A percentile compares a stretch with the other conserved stretches of the same genome.
Conservation (phyloP, 2,797 vertebrate species). For the Phyllotis vaccarum region DNA sequence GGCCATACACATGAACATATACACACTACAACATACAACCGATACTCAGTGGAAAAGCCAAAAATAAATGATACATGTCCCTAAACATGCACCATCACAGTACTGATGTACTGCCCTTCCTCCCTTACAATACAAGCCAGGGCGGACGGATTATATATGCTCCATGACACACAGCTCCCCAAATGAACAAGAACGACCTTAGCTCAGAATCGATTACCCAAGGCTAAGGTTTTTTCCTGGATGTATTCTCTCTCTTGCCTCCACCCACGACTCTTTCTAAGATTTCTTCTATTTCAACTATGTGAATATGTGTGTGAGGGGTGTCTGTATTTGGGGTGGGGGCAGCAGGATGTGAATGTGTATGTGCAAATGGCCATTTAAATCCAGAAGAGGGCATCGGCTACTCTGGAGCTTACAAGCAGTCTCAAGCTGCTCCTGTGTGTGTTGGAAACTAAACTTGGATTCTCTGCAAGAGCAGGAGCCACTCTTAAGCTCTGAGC, state of each 20-base stretch:
- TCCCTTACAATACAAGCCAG: neutral
- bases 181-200: neutral
- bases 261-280: neutral
- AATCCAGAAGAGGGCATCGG: neutral
- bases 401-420: neutral
- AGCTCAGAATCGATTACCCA: neutral
- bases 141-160: neutral
- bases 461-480: neutral
- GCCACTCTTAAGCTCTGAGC: neutral
- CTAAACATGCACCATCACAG: accelerated
- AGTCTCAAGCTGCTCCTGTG: neutral
- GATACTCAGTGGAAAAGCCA: neutral
- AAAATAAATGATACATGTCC: neutral
- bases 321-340: neutral
- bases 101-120: neutral
- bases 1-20: neutral
- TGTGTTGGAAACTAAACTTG: neutral
- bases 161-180: neutral
- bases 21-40: neutral
- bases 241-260: neutral
- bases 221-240: neutral
- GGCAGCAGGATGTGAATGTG: neutral
- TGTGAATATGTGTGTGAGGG: neutral
- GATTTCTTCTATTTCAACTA: neutral
- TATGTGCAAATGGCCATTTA: neutral